These are phyloP conservation scores for Vulpes vulpes DNA, from an alignment of 2,113 vertebrate genomes.

Conservation along the genomic window DNA sequence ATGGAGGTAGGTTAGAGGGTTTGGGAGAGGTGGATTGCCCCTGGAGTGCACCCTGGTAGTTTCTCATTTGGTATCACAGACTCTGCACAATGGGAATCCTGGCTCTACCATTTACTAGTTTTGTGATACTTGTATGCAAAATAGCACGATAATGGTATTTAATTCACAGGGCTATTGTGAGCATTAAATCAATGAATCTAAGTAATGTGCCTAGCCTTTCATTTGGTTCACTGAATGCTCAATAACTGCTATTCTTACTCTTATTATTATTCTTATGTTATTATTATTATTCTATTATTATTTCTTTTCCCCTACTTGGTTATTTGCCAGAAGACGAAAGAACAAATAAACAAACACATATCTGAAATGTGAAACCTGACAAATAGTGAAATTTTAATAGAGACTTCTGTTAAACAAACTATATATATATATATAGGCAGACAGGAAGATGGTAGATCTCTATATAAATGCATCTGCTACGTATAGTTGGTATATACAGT, in stretches of 20 bases:
- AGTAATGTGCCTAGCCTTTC: background rate
- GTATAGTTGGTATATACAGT: background rate
- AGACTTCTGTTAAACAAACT: background rate
- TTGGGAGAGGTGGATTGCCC: background rate
- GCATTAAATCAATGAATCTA: background rate
- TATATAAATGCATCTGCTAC: background rate
- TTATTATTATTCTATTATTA: too few species aligned
- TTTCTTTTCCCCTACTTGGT: background rate
- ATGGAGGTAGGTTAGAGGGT: background rate
- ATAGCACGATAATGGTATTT: background rate
- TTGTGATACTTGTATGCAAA: background rate
- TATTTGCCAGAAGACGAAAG: conserved; percentile 5
- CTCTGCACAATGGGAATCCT: background rate
- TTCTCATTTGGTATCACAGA: background rate
- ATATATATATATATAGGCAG: background rate
- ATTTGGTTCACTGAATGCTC: background rate
- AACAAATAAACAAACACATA: background rate
- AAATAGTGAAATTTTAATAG: background rate
- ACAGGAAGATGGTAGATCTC: background rate
- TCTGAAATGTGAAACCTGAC: background rate
- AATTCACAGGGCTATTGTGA: background rate
- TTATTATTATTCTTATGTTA: too few species aligned
- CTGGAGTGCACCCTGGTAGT: background rate
- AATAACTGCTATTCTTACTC: too few species aligned
- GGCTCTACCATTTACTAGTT: background rate